These are phyloP conservation scores for Amiota minor DNA, from an alignment of 2,888 invertebrate genomes.

Conservation along the genomic window DNA sequence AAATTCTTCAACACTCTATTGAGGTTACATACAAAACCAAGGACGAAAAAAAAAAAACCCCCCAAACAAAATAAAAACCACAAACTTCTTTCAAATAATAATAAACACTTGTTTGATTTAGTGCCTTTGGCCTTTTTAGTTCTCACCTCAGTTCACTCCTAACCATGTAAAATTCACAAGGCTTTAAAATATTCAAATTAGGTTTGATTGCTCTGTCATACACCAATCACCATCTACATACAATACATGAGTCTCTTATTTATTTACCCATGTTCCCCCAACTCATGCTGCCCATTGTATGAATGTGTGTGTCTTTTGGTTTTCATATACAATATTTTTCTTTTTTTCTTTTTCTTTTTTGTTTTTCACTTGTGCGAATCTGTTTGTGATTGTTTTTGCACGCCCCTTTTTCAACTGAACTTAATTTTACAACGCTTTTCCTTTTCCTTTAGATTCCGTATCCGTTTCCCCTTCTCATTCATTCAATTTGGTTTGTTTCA, in stretches of 20 bases:
- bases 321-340: neutral
- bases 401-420: neutral
- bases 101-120: conserved; percentile 1
- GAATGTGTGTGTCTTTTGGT: neutral
- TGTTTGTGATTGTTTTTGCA: too few species aligned
- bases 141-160: neutral
- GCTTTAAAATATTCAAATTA: conserved; percentile 42
- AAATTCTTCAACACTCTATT: too few species aligned
- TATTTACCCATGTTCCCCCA: neutral
- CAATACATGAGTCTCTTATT: conserved; percentile 11
- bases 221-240: conserved; percentile 31
- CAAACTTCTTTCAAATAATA: neutral
- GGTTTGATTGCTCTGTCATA: conserved; percentile 5
- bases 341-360: neutral
- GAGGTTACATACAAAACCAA: neutral
- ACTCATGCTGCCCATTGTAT: neutral
- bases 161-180: conserved; percentile 38
- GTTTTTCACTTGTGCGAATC: neutral
- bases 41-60: neutral
- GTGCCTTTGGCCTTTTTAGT: neutral
- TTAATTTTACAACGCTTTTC: neutral
- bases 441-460: conserved; percentile 20
- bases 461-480: too few species aligned
- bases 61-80: neutral
- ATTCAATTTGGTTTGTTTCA: too few species aligned